Evolutionary conservation across 2,113 vertebrate genomes (phyloP), one percentile per base, ranked within the genome.

Genomic region (Elachura formosa): DNA sequence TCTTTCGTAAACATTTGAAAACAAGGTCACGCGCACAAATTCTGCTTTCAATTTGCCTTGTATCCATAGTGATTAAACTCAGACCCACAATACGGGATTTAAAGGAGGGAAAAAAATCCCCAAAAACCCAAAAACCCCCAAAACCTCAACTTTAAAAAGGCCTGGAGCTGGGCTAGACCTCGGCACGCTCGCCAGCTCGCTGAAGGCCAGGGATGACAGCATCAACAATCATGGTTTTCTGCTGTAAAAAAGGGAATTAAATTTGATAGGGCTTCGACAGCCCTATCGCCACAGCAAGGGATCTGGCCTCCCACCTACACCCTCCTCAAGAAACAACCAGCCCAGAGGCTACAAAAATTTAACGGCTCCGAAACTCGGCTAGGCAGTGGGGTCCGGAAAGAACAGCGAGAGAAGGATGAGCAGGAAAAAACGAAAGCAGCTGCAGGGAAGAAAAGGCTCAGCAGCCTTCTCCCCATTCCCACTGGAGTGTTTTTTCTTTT

Each of bases 21-120:
- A 96, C 93, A 93, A 86, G 84, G 93, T 92, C 96, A 91, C 71
- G 29, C 89, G n/a, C 93, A 88, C 87, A 96, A 96, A 97, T 96
- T 95, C 96, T 94, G 94, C 95, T 96, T 97, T 93, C 94, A 96
- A 96, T 96, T 96, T 96, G 86, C 68, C 79, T 86, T 93, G 89
- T 96, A 96, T 93, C 96, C 94, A 96, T 94, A 96, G 96, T 69
- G 92, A 96, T 95, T 96, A 95, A 97, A 97, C 90, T 96, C 95
- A 88, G 76, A 79, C 48, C 94, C 85, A 89, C 91, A 93, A 94
- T 94, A 94, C 4, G 0, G 68, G 79, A 87, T 52, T 84, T 93
- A 91, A 86, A 84, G n/a, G 17, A n/a, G 5, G 26, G 10, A 15
- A 29, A 87, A 61, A 49, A 14, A 55, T 21, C 6, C 2, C 41